A percentile compares a stretch with the other conserved stretches of the same genome.
Evolutionary conservation across 2,888 invertebrate species (phyloP).

Genomic region (Spicauda simplicius): DNA sequence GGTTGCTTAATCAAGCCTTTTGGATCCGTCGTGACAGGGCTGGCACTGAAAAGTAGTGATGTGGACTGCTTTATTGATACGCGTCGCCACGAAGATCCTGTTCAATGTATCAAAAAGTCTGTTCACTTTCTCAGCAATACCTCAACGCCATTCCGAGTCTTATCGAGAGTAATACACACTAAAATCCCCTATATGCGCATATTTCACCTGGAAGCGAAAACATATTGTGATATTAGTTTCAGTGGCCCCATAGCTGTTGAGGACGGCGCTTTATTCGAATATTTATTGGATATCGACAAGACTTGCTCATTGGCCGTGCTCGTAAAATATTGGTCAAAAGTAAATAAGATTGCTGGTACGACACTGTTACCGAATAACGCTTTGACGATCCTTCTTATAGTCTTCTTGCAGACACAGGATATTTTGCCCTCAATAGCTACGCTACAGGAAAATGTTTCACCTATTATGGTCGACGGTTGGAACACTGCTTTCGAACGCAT

Average conservation of each 20-base stretch:
- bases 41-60: slow-evolving; percentile 89
- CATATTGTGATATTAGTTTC: slow-evolving; percentile 59
- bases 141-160: slow-evolving; percentile 52
- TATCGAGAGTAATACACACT: slow-evolving; percentile 86
- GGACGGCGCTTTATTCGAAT: slow-evolving; percentile 87
- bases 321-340: slow-evolving; percentile 91
- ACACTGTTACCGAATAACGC: slow-evolving; percentile 87
- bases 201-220: neutral
- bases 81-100: slow-evolving; percentile 59
- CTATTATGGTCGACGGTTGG: slow-evolving; percentile 80
- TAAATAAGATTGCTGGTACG: slow-evolving; percentile 82
- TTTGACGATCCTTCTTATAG: slow-evolving; percentile 87
- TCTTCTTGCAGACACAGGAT: slow-evolving; percentile 87
- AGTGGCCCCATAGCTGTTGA: slow-evolving; percentile 87
- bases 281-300: slow-evolving; percentile 84
- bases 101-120: neutral
- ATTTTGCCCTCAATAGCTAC: slow-evolving; percentile 82
- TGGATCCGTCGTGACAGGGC: slow-evolving; percentile 89
- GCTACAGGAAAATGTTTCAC: slow-evolving; percentile 65
- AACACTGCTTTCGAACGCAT: slow-evolving; percentile 80
- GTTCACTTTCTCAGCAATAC: neutral
- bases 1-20: slow-evolving; percentile 79
- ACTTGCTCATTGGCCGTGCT: slow-evolving; percentile 85
- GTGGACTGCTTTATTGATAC: slow-evolving; percentile 87
- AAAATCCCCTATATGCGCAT: neutral